These are phyloP conservation scores for Meghimatium bilineatum DNA, from an alignment of 2,888 invertebrate genomes.

Conservation along the genomic window DNA sequence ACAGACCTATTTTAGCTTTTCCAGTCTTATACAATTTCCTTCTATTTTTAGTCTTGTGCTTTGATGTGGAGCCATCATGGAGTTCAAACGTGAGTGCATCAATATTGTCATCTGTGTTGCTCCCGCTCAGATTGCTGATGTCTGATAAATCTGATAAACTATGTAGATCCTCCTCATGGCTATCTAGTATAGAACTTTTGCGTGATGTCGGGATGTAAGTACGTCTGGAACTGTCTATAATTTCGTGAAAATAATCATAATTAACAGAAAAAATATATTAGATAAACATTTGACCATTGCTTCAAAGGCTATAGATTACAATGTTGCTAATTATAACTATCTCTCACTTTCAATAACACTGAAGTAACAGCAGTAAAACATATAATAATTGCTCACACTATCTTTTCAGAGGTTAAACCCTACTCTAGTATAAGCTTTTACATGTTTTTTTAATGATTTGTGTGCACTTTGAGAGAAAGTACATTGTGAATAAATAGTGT, in stretches of 20 bases:
- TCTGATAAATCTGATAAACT: constrained; percentile 37
- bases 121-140: constrained; percentile 15
- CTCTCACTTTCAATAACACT: too few relatives aligned
- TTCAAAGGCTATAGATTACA: background rate
- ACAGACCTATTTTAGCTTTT: constrained; percentile 22
- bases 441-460: too few relatives aligned
- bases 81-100: constrained; percentile 18
- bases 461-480: too few relatives aligned
- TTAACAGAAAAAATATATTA: background rate
- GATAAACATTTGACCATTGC: background rate
- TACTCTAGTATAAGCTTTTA: too few relatives aligned
- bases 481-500: too few relatives aligned
- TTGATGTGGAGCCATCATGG: background rate
- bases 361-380: too few relatives aligned
- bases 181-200: background rate
- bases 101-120: constrained; percentile 18
- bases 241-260: background rate
- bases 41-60: background rate
- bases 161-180: constrained; percentile 10
- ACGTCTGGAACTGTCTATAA: background rate
- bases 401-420: too few relatives aligned
- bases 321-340: too few relatives aligned
- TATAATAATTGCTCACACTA: too few relatives aligned
- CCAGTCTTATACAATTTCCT: constrained; percentile 6
- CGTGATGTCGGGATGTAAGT: background rate